Evolutionary conservation across 2,113 vertebrate genomes (phyloP).

Genomic region (Tyto alba): DNA sequence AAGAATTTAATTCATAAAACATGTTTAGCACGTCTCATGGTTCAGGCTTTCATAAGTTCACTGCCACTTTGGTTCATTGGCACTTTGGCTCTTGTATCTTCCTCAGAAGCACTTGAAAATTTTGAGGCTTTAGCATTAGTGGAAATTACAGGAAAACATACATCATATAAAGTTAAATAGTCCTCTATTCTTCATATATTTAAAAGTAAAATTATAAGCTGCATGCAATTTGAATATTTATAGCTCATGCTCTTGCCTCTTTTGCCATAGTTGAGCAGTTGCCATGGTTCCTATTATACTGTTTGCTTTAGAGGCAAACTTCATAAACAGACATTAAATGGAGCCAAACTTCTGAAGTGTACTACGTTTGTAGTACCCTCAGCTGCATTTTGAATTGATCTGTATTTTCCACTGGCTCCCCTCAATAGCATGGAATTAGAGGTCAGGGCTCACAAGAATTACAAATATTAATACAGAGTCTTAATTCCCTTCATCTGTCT

Average conservation of each 20-base stretch:
- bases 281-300: constrained; percentile 13
- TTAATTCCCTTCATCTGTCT: background rate
- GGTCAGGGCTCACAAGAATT: background rate
- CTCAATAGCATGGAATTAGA: background rate
- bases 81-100: background rate
- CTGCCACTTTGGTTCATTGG: background rate
- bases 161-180: background rate
- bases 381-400: background rate
- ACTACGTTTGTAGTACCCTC: background rate
- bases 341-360: background rate
- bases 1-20: background rate
- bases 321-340: background rate
- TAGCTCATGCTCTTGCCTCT: background rate
- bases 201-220: background rate
- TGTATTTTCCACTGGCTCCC: background rate
- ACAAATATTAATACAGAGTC: background rate
- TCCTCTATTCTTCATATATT: background rate
- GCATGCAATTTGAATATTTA: constrained; percentile 22
- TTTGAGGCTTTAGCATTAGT: background rate
- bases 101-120: background rate
- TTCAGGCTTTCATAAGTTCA: background rate
- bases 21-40: background rate
- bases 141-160: background rate
- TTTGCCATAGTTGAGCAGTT: background rate
- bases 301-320: background rate